Percentiles rank a stretch among this genome's conserved stretches.
phyloP scores from a whole-genome alignment of 37 sponge, comb jelly and placozoan species.

The Geodia barretti region DNA sequence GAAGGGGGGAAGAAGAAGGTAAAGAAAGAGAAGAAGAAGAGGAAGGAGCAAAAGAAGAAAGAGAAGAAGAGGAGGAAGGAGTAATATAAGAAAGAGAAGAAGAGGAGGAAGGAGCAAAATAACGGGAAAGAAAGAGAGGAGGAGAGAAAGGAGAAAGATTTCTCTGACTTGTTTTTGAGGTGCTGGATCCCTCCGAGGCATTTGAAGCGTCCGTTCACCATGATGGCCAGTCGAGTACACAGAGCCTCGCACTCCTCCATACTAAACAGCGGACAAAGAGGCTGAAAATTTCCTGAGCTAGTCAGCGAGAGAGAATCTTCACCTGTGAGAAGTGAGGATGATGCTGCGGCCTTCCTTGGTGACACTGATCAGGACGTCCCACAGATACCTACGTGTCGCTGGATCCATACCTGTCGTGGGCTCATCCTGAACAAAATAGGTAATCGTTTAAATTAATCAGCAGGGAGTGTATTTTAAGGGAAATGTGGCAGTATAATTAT shows the following conservation, averaged over 20 bases:
- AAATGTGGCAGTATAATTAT: too few species aligned
- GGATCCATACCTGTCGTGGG: conserved; percentile 99
- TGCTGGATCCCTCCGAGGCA: conserved; percentile 97
- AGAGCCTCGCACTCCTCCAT: conserved; percentile 99
- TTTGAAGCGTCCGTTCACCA: conserved; percentile 98
- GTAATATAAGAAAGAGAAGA: neutral
- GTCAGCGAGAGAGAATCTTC: too few species aligned
- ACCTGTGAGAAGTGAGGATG: conserved; percentile 86
- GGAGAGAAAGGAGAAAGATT: too few species aligned
- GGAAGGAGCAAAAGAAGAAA: too few species aligned
- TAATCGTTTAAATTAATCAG: too few species aligned
- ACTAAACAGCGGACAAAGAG: too few species aligned
- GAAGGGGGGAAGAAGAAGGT: neutral
- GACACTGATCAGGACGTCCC: conserved; percentile 80
- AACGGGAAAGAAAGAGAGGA: neutral
- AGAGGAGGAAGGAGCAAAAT: neutral
- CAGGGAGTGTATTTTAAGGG: too few species aligned
- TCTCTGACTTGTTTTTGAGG: conserved; percentile 94
- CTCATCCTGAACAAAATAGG: conserved; percentile 98
- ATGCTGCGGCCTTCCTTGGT: conserved; percentile 70
- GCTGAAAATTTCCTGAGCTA: neutral
- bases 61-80: neutral
- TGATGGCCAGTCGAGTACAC: conserved; percentile 94
- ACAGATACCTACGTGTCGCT: conserved; percentile 82
- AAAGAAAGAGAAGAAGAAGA: neutral